Percentiles rank a stretch among this genome's conserved stretches.
Conservation (phyloP, 35 echinoderm and acorn worm species). For the Antedon bifida region DNA sequence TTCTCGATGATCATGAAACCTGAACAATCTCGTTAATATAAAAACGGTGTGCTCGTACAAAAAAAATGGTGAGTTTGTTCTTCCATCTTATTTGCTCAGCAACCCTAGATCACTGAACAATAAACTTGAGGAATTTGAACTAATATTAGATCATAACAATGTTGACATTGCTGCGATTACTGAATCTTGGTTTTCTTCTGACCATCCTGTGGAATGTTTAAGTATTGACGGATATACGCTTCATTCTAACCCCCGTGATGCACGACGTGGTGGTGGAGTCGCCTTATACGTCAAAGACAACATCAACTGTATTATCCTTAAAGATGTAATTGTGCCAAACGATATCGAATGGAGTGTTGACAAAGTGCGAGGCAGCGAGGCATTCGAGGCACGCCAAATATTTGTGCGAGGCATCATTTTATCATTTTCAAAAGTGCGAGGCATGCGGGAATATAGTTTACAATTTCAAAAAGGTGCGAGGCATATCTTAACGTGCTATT, state of each 20-base stretch:
- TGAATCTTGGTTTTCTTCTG: slow-evolving; percentile 13
- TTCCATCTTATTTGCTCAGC: not conserved
- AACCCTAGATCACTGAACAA: slow-evolving; percentile 27
- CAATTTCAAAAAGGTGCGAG: too few species aligned
- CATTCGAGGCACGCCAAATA: too few species aligned
- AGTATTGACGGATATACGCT: not conserved
- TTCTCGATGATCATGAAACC: not conserved
- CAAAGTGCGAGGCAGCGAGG: too few species aligned
- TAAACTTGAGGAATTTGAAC: slow-evolving; percentile 18
- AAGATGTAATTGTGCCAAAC: too few species aligned
- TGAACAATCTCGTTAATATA: not conserved
- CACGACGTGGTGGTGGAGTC: not conserved
- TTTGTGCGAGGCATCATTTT: too few species aligned
- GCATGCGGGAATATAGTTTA: too few species aligned
- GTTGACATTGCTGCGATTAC: slow-evolving; percentile 20
- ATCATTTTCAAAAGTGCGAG: too few species aligned
- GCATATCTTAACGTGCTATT: too few species aligned
- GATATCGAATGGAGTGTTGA: too few species aligned
- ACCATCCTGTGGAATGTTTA: not conserved
- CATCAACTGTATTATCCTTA: too few species aligned
- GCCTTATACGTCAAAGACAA: too few species aligned
- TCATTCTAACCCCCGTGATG: slow-evolving; percentile 5
- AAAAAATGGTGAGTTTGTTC: not conserved
- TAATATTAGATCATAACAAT: slow-evolving; percentile 6
- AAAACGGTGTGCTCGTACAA: not conserved